phyloP scores from a whole-genome alignment of 35 echinoderm and acorn worm genomes.

The Amphiura filiformis region DNA sequence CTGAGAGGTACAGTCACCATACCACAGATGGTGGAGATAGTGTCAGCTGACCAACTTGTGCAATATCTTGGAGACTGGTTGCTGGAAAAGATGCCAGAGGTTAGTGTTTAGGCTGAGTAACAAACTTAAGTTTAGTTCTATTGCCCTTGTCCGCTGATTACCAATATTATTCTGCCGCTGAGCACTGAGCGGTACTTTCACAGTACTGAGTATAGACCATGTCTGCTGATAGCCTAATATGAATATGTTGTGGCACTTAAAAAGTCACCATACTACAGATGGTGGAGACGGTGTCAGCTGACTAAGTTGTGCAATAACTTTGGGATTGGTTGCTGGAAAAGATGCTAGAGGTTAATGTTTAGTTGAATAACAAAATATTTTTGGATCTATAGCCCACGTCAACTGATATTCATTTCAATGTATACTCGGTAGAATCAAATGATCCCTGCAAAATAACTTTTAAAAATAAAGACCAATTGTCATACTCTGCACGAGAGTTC shows the following conservation, averaged over 20 bases:
- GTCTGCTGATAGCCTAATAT: constrained; percentile 84
- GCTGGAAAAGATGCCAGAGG: constrained; percentile 73
- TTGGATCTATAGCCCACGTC: too few species aligned
- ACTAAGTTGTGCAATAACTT: constrained; percentile 80
- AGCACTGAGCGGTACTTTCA: too few species aligned
- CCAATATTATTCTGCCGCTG: too few species aligned
- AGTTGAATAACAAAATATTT: too few species aligned
- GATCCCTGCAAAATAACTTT: too few species aligned
- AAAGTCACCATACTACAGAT: constrained; percentile 67
- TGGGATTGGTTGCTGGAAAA: constrained; percentile 72
- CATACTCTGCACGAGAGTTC: too few species aligned
- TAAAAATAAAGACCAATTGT: too few species aligned
- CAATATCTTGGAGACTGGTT: constrained; percentile 87
- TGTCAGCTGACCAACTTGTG: constrained; percentile 82
- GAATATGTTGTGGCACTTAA: constrained; percentile 71
- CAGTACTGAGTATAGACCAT: constrained; percentile 96
- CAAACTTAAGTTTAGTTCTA: too few species aligned
- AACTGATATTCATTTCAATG: too few species aligned
- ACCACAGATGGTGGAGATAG: constrained; percentile 78
- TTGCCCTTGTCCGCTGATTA: too few species aligned
- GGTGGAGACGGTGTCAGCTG: constrained; percentile 83
- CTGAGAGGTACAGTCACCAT: constrained; percentile 65
- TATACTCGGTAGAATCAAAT: too few species aligned
- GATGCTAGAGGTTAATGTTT: constrained; percentile 61
- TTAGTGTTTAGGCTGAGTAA: too few species aligned